These are phyloP conservation scores for Luscinia megarhynchos DNA, from an alignment of 2,797 vertebrate species.

Conservation along the genomic window DNA sequence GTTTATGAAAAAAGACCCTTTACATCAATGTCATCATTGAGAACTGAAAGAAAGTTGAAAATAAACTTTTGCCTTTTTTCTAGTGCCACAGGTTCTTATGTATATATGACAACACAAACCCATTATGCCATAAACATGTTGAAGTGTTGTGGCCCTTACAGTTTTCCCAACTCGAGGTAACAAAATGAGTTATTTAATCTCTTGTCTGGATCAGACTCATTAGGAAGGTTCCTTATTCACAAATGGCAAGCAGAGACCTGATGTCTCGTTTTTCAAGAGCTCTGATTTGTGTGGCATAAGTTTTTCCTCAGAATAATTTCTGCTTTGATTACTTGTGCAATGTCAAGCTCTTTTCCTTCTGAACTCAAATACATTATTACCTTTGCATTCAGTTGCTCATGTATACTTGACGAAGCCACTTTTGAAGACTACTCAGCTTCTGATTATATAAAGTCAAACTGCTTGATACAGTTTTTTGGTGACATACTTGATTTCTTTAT, in stretches of 20 bases:
- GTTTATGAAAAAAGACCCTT: background rate
- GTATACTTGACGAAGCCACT: background rate
- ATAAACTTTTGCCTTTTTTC: background rate
- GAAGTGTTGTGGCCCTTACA: conserved; percentile 11
- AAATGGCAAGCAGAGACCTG: background rate
- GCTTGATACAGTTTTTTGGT: background rate
- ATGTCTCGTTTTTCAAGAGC: conserved; percentile 22
- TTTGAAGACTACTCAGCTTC: background rate
- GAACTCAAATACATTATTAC: background rate
- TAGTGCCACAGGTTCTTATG: background rate
- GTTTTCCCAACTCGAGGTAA: conserved; percentile 7
- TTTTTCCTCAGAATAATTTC: conserved; percentile 20
- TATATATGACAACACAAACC: background rate
- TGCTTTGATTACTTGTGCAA: background rate
- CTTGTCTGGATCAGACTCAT: conserved; percentile 22
- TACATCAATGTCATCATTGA: background rate
- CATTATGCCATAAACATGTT: background rate
- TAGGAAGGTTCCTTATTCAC: conserved; percentile 15
- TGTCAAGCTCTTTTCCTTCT: background rate
- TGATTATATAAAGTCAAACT: background rate
- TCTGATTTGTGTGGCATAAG: conserved; percentile 3
- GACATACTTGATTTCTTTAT: background rate
- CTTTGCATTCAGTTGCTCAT: background rate
- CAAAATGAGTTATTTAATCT: conserved; percentile 18
- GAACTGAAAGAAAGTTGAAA: background rate